Percentiles rank a stretch among this genome's conserved stretches.
These are phyloP conservation scores for Eilema griseolum DNA, from an alignment of 2,888 invertebrate genomes.

Conservation along the genomic window DNA sequence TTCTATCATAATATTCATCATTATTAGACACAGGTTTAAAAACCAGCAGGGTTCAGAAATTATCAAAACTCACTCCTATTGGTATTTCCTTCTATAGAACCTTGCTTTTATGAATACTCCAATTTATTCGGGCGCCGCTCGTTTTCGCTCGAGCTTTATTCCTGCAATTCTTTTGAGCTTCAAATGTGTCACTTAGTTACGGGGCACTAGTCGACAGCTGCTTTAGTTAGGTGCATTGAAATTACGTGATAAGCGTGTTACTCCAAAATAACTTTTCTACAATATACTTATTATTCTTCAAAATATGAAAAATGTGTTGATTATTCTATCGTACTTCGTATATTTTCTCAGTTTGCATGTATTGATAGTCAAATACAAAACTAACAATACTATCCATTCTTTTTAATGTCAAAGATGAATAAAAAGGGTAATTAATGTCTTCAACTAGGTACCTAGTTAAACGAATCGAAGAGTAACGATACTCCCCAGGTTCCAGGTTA, in stretches of 20 bases:
- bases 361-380: too few species aligned
- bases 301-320: too few species aligned
- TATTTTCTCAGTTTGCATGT: too few species aligned
- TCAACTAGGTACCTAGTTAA: too few species aligned
- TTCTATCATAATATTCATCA: too few species aligned
- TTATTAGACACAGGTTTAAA: neutral
- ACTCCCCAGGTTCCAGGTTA: too few species aligned
- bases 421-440: too few species aligned
- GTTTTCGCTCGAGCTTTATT: neutral
- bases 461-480: too few species aligned
- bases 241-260: neutral
- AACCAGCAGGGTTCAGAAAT: neutral
- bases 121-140: conserved; percentile 4
- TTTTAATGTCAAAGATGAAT: too few species aligned
- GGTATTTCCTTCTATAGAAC: conserved; percentile 5
- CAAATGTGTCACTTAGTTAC: neutral
- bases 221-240: neutral
- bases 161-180: neutral
- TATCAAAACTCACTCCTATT: neutral
- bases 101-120: conserved; percentile 12
- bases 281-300: too few species aligned
- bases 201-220: neutral
- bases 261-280: neutral
- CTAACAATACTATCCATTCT: too few species aligned
- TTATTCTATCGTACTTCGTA: too few species aligned